Evolutionary conservation across 2,113 vertebrate genomes (phyloP).

Genomic region (Axis porcinus): DNA sequence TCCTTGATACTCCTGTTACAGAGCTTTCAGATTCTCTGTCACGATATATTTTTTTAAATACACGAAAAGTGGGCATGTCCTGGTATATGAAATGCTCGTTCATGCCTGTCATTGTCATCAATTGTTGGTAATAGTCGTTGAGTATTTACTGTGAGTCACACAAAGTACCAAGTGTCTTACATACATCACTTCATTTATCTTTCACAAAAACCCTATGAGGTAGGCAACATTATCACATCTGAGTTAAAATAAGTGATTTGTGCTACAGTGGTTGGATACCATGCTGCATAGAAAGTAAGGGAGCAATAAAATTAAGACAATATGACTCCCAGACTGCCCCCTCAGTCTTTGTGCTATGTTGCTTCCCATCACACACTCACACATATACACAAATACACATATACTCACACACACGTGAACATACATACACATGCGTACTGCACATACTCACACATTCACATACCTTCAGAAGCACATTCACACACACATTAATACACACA

Average conservation of each 20-base stretch:
- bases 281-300: background rate
- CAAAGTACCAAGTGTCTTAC: background rate
- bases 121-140: background rate
- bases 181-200: background rate
- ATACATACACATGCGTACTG: rapidly evolving
- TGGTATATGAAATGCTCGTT: background rate
- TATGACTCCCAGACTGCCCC: background rate
- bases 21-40: background rate
- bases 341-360: background rate
- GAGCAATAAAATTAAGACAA: background rate
- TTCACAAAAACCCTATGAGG: background rate
- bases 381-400: background rate
- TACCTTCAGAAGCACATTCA: background rate
- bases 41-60: background rate
- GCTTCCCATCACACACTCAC: background rate
- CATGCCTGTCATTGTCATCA: background rate
- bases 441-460: background rate
- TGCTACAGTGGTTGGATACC: background rate
- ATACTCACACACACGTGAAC: no score
- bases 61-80: background rate
- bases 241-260: background rate
- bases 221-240: background rate
- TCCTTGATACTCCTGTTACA: background rate
- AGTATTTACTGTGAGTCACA: background rate
- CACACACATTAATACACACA: background rate